Conservation (phyloP, 2,113 vertebrate genomes). For the Phoxinus phoxinus region DNA sequence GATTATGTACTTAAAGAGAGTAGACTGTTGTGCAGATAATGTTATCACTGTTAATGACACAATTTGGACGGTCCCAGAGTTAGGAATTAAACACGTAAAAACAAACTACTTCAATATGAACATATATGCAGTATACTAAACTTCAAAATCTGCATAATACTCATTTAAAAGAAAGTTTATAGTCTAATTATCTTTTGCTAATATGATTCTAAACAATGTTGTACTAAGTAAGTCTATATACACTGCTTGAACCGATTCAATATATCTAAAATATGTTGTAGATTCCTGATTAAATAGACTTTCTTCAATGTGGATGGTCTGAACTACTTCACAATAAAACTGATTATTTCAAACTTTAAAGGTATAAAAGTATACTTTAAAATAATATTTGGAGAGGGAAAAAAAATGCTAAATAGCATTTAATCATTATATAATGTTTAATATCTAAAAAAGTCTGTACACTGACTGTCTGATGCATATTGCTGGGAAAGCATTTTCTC, state of each 20-base stretch:
- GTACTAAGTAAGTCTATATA: slow-evolving; percentile 23
- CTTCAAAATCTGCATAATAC: neutral
- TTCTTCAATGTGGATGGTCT: neutral
- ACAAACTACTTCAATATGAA: neutral
- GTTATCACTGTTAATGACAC: slow-evolving; percentile 9
- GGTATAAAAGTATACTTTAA: too few relatives aligned
- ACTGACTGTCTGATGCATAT: neutral
- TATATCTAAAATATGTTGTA: slow-evolving; percentile 9
- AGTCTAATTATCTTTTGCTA: neutral
- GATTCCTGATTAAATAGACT: slow-evolving; percentile 21
- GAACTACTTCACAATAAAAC: neutral
- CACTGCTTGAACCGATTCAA: slow-evolving; percentile 2
- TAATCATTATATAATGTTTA: neutral
- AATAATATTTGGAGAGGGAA: neutral
- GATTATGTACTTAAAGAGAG: neutral
- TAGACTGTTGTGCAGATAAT: slow-evolving; percentile 23
- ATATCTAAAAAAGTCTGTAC: neutral
- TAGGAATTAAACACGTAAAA: neutral
- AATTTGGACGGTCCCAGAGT: neutral
- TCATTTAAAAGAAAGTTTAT: neutral
- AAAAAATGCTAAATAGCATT: neutral
- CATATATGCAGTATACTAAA: slow-evolving; percentile 11
- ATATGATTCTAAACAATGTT: slow-evolving; percentile 5
- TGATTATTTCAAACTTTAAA: neutral
- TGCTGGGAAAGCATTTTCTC: neutral